Evolutionary conservation across 2,888 invertebrate species (phyloP).

Genomic region (Diplolepis rosae): DNA sequence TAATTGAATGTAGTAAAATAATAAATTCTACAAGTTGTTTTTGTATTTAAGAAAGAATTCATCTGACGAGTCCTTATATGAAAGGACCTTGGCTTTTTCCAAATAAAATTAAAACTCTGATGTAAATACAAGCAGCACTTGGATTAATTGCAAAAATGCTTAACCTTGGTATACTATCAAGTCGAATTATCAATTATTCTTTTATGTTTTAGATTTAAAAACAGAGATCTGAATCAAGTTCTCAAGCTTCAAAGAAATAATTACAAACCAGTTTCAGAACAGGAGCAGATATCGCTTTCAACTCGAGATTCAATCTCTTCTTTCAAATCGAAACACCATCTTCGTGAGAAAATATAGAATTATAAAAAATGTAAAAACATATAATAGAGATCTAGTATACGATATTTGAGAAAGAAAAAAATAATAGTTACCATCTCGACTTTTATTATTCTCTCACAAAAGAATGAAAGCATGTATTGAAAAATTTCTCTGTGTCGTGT

Average conservation of each 20-base stretch:
- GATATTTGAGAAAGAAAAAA: too few species aligned
- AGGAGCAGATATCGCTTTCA: neutral
- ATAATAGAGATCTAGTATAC: too few species aligned
- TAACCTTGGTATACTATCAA: neutral
- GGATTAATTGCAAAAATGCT: neutral
- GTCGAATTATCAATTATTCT: slow-evolving; percentile 3
- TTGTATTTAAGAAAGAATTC: neutral
- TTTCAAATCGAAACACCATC: neutral
- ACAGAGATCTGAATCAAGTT: neutral
- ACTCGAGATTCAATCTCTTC: slow-evolving; percentile 5
- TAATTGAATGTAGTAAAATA: too few species aligned
- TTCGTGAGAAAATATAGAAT: slow-evolving; percentile 5
- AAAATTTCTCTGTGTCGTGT: too few species aligned
- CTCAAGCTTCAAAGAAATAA: slow-evolving; percentile 16
- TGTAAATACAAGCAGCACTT: neutral
- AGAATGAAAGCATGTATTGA: too few species aligned
- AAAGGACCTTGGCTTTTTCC: neutral
- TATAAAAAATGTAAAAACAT: too few species aligned
- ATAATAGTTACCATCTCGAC: too few species aligned
- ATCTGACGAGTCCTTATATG: neutral
- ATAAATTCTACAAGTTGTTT: neutral
- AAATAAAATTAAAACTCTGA: neutral
- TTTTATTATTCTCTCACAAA: too few species aligned
- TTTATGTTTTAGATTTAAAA: neutral
- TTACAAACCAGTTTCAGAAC: slow-evolving; percentile 21